Evolutionary conservation across 2,888 invertebrate genomes (phyloP).

Genomic region (Lydus trimaculatus): DNA sequence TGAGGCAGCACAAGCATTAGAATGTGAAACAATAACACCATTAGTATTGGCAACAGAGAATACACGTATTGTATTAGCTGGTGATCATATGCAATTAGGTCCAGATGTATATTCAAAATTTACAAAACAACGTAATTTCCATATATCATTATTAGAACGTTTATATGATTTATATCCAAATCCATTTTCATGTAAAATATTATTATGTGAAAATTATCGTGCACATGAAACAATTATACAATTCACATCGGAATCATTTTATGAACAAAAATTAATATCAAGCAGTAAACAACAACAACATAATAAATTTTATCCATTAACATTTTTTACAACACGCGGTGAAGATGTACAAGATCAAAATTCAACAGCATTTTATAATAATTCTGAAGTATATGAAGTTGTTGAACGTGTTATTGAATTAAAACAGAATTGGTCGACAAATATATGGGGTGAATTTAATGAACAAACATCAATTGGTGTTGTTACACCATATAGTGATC

Average conservation of each 20-base stretch:
- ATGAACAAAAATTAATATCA: conserved; percentile 77
- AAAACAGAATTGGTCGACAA: conserved; percentile 77
- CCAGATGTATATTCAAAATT: conserved; percentile 82
- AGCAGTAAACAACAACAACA: conserved; percentile 77
- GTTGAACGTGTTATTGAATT: conserved; percentile 78
- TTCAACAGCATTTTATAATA: conserved; percentile 83
- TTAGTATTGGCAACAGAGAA: conserved; percentile 74
- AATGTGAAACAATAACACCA: conserved; percentile 85
- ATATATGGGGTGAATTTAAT: conserved; percentile 75
- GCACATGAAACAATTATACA: conserved; percentile 83
- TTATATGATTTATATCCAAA: conserved; percentile 79
- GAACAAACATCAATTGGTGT: conserved; percentile 84
- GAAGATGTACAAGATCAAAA: conserved; percentile 81
- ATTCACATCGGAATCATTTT: conserved; percentile 83
- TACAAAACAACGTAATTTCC: conserved; percentile 73
- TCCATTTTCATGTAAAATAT: conserved; percentile 78
- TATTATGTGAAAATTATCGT: conserved; percentile 83
- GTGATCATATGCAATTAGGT: conserved; percentile 86
- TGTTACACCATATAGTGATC: conserved; percentile 86
- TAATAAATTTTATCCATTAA: conserved; percentile 74
- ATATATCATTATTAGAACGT: conserved; percentile 78
- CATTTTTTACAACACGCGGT: conserved; percentile 82
- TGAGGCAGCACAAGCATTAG: conserved; percentile 88
- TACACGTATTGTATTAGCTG: conserved; percentile 81
- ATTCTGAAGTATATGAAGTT: conserved; percentile 78